Base-by-base conservation (phyloP, 2,797 vertebrate genomes). In the Lycodopsis pacificus region DNA sequence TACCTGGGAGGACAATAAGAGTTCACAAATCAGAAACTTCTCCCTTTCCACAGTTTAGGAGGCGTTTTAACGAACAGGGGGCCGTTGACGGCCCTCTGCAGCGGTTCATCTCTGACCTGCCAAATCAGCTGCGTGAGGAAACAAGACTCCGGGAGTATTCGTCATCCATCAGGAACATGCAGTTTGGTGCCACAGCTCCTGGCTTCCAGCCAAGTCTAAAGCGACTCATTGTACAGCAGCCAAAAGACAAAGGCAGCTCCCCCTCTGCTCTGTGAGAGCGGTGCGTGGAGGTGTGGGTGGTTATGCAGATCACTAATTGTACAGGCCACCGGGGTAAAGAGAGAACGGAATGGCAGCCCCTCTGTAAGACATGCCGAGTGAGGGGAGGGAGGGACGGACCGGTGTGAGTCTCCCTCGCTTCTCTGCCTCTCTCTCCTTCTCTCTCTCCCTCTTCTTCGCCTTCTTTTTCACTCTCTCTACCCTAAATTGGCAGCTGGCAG, bases 401-500 rank as follows among this genome's bases (percentile, higher is more conserved):
- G 86, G 88, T 92, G 91, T 92, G 91, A 96, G 92, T 89, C 90
- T 85, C 86, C 73, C 85, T 88, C 80, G 84, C 71, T 62, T 30
- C 69, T 40, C 32, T 19, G 12, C 69, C 54, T 30, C 30, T 30
- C 30, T 30, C 30, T 30, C 30, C 30, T 14, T 27, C 53, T 71
- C 80, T 65, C 81, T 76, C 71, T 82, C 82, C 51, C 73, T 82
- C 82, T 83, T 82, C 90, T 75, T 83, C 79, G 61, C 83, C 79
- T 86, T 80, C 81, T 89, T 86, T 89, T 88, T 91, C 88, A 88
- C 90, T 89, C 89, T 88, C 89, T 91, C 85, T 91, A 82, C 84
- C 85, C 94, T 94, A 95, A 96, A 96, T 96, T 96, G 96, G 96
- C 97, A 98, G 96, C 96, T 98, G 97, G 96, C 94, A 90, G 96